A percentile compares a stretch with the other conserved stretches of the same genome.
phyloP scores from a whole-genome alignment of 2,797 vertebrate genomes.

The Gambusia yucatana region DNA sequence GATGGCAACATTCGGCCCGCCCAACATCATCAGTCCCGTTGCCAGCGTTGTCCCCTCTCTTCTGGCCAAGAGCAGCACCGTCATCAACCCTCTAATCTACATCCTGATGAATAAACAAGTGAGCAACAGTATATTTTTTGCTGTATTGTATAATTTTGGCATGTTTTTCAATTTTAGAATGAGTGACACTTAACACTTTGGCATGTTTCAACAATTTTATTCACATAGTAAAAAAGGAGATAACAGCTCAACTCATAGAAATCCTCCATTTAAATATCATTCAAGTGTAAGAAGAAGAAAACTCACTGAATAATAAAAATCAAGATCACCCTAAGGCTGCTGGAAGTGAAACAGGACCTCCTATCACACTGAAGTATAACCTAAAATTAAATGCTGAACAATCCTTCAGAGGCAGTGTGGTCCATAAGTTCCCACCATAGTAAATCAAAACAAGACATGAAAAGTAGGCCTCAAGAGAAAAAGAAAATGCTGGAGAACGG shows the following conservation, averaged over 20 bases:
- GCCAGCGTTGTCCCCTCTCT: slow-evolving; percentile 85
- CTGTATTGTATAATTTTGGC: background rate
- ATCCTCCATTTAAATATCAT: slow-evolving; percentile 73
- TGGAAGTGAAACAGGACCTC: slow-evolving; percentile 57
- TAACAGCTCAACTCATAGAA: slow-evolving; percentile 71
- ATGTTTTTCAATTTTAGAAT: background rate
- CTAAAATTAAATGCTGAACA: slow-evolving; percentile 35
- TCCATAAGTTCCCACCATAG: slow-evolving; percentile 43
- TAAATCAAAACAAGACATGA: slow-evolving; percentile 41
- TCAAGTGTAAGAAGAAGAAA: slow-evolving; percentile 71
- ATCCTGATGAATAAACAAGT: slow-evolving; percentile 91
- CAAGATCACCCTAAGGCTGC: slow-evolving; percentile 68
- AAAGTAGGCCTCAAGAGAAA: slow-evolving; percentile 33
- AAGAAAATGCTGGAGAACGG: slow-evolving; percentile 6
- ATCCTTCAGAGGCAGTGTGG: slow-evolving; percentile 62
- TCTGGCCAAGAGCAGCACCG: slow-evolving; percentile 89
- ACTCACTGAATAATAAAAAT: slow-evolving; percentile 61
- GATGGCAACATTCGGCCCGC: slow-evolving; percentile 85
- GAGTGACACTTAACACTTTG: background rate
- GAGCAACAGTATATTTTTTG: slow-evolving; percentile 45
- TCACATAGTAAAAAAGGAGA: slow-evolving; percentile 78
- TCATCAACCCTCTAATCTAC: slow-evolving; percentile 90
- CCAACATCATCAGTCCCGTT: slow-evolving; percentile 82
- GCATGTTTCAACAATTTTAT: slow-evolving; percentile 79
- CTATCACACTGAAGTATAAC: slow-evolving; percentile 27